These are phyloP conservation scores for Melanotus villosus DNA, from an alignment of 2,888 invertebrate genomes.

Conservation along the genomic window DNA sequence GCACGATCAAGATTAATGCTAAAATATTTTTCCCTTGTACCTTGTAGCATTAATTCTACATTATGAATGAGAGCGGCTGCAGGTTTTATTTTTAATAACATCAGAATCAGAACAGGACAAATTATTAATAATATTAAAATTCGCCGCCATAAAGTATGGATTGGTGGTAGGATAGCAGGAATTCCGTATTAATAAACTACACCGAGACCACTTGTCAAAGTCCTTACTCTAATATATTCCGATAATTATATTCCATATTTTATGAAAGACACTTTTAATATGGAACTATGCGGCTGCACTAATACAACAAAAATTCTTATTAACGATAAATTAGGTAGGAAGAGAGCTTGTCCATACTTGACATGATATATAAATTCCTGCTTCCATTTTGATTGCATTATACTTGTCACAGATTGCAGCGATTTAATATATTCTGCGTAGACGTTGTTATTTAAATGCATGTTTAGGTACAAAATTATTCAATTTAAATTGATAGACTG, in stretches of 20 bases:
- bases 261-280: constrained; percentile 20
- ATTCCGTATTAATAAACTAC: constrained; percentile 42
- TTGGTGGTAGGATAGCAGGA: constrained; percentile 45
- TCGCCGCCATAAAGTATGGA: constrained; percentile 29
- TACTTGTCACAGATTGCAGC: background rate
- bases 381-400: constrained; percentile 1
- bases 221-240: constrained; percentile 39
- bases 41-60: background rate
- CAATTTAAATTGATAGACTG: too few relatives aligned
- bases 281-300: background rate
- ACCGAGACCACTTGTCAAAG: constrained; percentile 45
- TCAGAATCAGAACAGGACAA: constrained; percentile 5
- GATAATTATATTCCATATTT: constrained; percentile 31
- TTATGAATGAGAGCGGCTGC: background rate
- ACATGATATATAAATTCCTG: constrained; percentile 22
- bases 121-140: constrained; percentile 23
- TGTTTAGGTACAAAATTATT: too few relatives aligned
- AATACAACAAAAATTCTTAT: background rate
- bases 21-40: too few relatives aligned
- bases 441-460: background rate
- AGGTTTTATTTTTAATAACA: background rate
- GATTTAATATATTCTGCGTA: background rate
- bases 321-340: constrained; percentile 20
- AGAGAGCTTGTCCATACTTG: background rate
- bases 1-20: too few relatives aligned